Evolutionary conservation across 1,140 invertebrate species (phyloP).

Genomic region (Venturia canescens): DNA sequence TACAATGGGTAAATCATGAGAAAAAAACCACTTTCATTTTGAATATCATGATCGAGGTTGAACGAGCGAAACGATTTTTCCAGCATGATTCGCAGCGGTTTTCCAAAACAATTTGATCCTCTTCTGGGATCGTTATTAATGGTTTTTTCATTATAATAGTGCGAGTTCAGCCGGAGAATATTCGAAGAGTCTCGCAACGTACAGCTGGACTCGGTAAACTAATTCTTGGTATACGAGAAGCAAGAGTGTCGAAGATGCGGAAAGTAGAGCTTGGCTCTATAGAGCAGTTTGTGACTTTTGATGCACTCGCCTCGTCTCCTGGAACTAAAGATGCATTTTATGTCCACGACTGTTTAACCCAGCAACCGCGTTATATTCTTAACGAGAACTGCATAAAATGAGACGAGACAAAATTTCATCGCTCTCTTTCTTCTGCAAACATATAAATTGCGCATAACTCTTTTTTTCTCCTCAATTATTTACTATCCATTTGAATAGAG

Average conservation of each 20-base stretch:
- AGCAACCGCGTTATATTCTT: neutral
- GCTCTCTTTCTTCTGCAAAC: neutral
- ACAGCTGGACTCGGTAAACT: neutral
- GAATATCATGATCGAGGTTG: too few relatives aligned
- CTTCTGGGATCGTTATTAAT: conserved; percentile 17
- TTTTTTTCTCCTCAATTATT: too few relatives aligned
- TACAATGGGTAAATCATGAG: conserved; percentile 87
- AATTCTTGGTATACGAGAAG: neutral
- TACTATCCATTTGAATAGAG: too few relatives aligned
- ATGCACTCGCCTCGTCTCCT: neutral
- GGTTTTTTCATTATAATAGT: neutral
- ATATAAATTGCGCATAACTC: conserved; percentile 4
- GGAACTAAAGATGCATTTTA: conserved; percentile 1
- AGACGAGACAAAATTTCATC: neutral
- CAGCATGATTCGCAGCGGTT: too few relatives aligned
- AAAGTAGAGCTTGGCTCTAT: neutral
- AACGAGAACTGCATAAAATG: neutral
- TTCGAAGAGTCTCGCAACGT: neutral
- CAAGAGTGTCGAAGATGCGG: neutral
- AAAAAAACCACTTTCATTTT: conserved; percentile 10
- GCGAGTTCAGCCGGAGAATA: neutral
- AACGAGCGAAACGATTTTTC: too few relatives aligned
- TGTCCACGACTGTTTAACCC: neutral
- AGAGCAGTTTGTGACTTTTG: neutral
- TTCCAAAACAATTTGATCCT: too few relatives aligned